Conservation (phyloP, 2,113 vertebrate species). For the Triplophysa tibetana region DNA sequence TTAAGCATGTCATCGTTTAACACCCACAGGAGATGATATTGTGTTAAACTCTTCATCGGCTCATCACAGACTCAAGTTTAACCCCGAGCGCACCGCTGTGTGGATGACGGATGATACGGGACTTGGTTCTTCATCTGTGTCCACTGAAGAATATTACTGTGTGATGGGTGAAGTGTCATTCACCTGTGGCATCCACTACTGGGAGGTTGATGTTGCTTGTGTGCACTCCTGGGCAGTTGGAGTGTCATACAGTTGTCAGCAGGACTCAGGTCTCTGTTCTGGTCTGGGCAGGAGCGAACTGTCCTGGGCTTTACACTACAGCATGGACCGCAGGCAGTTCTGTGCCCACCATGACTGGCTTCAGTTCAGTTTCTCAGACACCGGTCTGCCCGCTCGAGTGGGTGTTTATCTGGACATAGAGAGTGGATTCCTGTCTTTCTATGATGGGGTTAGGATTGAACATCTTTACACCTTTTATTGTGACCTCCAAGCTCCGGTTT, state of each 20-base stretch:
- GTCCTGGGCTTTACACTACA: slow-evolving; percentile 47
- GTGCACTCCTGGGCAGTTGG: slow-evolving; percentile 48
- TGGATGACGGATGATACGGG: neutral
- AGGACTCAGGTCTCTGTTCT: neutral
- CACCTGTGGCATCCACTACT: slow-evolving; percentile 41
- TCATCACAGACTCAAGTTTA: slow-evolving; percentile 41
- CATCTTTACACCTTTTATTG: slow-evolving; percentile 50
- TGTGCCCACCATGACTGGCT: slow-evolving; percentile 42
- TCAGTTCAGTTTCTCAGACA: slow-evolving; percentile 18
- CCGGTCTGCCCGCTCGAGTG: slow-evolving; percentile 6
- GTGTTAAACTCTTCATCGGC: slow-evolving; percentile 25
- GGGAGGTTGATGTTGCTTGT: slow-evolving; percentile 42
- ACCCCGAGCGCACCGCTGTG: slow-evolving; percentile 20
- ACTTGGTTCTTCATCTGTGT: neutral
- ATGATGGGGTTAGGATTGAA: slow-evolving; percentile 21
- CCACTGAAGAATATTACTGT: slow-evolving; percentile 13
- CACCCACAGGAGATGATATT: slow-evolving; percentile 19
- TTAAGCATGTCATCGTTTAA: neutral
- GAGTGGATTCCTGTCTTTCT: slow-evolving; percentile 49
- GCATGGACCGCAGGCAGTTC: slow-evolving; percentile 11
- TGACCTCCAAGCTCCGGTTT: slow-evolving; percentile 15
- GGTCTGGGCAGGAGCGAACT: slow-evolving; percentile 21
- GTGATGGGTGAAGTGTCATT: slow-evolving; percentile 34
- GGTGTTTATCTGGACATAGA: slow-evolving; percentile 49
- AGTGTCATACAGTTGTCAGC: slow-evolving; percentile 19